Percentiles rank a stretch among this genome's conserved stretches.
Evolutionary conservation across 1,140 invertebrate genomes (phyloP).

Genomic region (Hyphantria cunea): DNA sequence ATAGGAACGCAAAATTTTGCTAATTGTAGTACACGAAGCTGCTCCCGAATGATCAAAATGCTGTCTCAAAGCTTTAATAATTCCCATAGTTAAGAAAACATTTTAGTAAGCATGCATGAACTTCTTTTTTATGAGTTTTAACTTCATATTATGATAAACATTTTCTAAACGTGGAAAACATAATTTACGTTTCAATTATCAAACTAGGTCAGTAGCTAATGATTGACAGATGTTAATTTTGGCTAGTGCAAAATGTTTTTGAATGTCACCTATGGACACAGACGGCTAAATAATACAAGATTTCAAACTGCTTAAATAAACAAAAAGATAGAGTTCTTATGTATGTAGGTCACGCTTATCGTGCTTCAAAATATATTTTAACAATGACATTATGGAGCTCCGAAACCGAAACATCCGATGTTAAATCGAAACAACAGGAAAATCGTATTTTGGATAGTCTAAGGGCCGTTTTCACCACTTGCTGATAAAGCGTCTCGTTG

Average conservation of each 20-base stretch:
- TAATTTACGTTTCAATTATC: constrained; percentile 13
- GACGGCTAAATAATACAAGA: constrained; percentile 4
- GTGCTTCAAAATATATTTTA: neutral
- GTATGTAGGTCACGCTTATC: neutral
- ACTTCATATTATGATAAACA: constrained; percentile 3
- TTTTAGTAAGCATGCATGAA: constrained; percentile 7
- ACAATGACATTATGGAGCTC: too few relatives aligned
- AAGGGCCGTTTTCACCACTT: too few relatives aligned
- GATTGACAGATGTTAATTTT: constrained; percentile 23
- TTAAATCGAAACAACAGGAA: too few relatives aligned
- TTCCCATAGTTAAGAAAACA: constrained; percentile 42
- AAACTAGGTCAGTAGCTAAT: constrained; percentile 21
- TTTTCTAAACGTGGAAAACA: constrained; percentile 14
- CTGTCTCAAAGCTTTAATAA: constrained; percentile 36
- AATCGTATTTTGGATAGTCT: too few relatives aligned
- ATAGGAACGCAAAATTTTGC: constrained; percentile 45
- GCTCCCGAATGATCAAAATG: constrained; percentile 31
- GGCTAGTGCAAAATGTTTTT: constrained; percentile 10
- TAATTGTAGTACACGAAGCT: constrained; percentile 36
- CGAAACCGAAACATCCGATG: too few relatives aligned
- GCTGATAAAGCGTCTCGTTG: too few relatives aligned
- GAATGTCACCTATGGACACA: neutral
- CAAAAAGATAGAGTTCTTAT: neutral
- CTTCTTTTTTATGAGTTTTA: too few relatives aligned
- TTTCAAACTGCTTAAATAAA: neutral